Base-by-base conservation (phyloP, 2,888 invertebrate species). In the Tenthredo distinguenda region DNA sequence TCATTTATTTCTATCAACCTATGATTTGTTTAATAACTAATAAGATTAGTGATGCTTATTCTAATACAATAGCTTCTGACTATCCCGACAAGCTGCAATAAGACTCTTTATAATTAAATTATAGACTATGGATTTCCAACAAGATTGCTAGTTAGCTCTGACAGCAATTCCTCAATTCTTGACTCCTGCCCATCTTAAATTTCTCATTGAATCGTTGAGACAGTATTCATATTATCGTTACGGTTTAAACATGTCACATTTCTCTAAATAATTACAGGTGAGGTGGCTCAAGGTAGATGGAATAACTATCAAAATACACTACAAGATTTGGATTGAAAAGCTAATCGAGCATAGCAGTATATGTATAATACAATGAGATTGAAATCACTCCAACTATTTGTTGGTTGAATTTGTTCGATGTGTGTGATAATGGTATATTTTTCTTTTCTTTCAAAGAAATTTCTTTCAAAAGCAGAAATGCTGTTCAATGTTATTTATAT, bases 1-100 rank as follows among this genome's bases (percentile, higher is more conserved):
- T 68, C 47, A 26, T 83, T 68, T 68, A 83, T 83, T 83, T 34
- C 71, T 68, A 83, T 47, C 47, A 68, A 83, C 15, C 50, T 68
- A 43, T 68, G 18, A 68, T 82, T 47, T n/a, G 40, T 50, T 79
- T 55, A 79, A 34, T 76, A 21, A 12, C 26, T 72, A 72, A 40
- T 40, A n/a, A 50, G 50, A 65, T 62, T 82, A 40, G 43, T 18
- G 47, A 71, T 71, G 9, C 40, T 50, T 31, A 43, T 47, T 47
- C 47, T 21, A 71, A 71, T 83, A 83, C 68, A 83, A 26, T 81
- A 62, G 62, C 18, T 62, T 21, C 40, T 62, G 43, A 83, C 37
- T 83, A 68, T 83, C 83, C 50, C 18, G 71, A 50, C 37, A 21
- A 83, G 31, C n/a, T 83, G 68, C n/a, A 83, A 83, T 21, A 31